phyloP scores from a whole-genome alignment of 2,113 vertebrate genomes.

The Sebastes fasciatus region DNA sequence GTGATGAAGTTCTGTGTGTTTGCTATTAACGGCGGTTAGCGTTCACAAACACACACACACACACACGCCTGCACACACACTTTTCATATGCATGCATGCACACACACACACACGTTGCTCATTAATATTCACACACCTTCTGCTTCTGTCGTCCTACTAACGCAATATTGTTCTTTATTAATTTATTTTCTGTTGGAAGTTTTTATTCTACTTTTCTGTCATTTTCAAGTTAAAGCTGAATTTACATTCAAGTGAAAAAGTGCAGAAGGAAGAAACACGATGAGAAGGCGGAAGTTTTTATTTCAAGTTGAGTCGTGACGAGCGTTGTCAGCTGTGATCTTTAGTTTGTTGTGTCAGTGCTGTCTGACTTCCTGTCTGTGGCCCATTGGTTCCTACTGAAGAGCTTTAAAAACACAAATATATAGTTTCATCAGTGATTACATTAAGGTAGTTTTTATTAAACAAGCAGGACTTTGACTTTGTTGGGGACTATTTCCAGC shows the following conservation, averaged over 20 bases:
- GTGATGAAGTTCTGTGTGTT: constrained; percentile 77
- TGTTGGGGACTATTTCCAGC: background rate
- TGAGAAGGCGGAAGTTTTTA: background rate
- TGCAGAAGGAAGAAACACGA: background rate
- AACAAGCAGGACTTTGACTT: background rate
- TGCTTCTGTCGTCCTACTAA: background rate
- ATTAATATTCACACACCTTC: constrained; percentile 44
- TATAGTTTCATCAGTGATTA: no score
- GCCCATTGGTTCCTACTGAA: background rate
- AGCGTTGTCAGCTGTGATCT: background rate
- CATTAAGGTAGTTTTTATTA: background rate
- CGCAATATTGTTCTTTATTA: background rate
- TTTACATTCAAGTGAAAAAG: background rate
- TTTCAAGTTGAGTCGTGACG: background rate
- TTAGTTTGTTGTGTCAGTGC: background rate
- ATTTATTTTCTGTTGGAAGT: background rate
- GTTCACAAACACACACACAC: constrained; percentile 18
- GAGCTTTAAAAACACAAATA: background rate
- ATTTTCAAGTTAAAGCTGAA: background rate
- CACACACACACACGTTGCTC: constrained; percentile 21
- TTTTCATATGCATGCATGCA: background rate
- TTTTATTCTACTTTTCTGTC: background rate
- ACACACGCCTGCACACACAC: constrained; percentile 6
- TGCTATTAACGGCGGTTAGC: constrained; percentile 62
- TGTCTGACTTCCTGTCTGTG: background rate